Evolutionary conservation across 2,113 vertebrate species (phyloP), one percentile per base, ranked within the genome.

Genomic region (Colossoma macropomum): DNA sequence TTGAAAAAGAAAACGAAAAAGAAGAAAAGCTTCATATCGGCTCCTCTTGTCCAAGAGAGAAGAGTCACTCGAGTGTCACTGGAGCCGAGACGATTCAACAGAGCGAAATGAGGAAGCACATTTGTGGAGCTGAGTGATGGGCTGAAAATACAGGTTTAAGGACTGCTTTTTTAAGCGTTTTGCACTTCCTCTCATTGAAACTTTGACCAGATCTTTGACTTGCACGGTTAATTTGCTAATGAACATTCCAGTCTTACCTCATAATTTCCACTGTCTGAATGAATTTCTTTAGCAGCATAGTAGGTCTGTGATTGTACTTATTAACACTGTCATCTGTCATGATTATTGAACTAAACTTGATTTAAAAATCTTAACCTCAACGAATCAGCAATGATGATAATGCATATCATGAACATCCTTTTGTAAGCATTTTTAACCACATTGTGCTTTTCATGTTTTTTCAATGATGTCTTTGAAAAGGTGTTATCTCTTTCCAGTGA

Each of bases 11-110:
- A 27, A 23, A 86, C 9, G 16, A 86, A 30, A 62, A 84, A 66
- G 60, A 82, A 82, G n/a, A 84, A 11, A 60, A 71, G 79, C 71
- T 71, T 84, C 86, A 84, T 87, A 27, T 4, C 21, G 30, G 54
- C 30, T 75, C 45, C 38, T 74, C 13, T 23, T 63, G 11, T 34
- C 16, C 11, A 1, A 30, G 25, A 50, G 4, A 30, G 45, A 9
- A 52, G 59, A 30, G 30, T 56, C 23, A 19, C 41, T 45, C n/a
- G 41, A 45, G 41, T 45, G 0, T 34, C 6, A 1, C 9, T 21
- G 4, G 50, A 75, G 1, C 48, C 9, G 12, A 3, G 15, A 16
- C 38, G n/a, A 56, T 25, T 59, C 23, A 23, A 34, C 25, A 48
- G 1, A 9, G 1, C 4, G 41, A 84, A 84, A 52, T 78, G 50